Evolutionary conservation across 2,113 vertebrate species (phyloP), one percentile per base, ranked within the genome.

Genomic region (Poeciliopsis occidentalis): DNA sequence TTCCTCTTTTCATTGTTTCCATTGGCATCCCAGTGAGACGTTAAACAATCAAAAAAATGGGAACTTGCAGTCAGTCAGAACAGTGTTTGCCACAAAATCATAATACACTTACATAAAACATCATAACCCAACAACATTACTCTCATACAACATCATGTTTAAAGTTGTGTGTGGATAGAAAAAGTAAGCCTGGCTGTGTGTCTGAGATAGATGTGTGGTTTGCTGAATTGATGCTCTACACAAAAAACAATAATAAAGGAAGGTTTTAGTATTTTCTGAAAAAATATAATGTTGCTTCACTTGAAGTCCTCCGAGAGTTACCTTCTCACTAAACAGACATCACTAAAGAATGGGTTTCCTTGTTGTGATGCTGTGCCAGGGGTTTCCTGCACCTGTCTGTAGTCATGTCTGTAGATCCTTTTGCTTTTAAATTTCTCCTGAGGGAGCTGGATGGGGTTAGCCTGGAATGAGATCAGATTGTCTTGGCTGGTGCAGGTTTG

Each of bases 1-100:
- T 63, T 76, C 0, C 10, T 76, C 71, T 86, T 76, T 24, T 47
- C 71, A 34, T 73, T 75, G 31, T 76, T 73, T 66, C 10, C n/a
- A 39, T 62, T 80, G 34, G 79, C 47, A 37, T 34, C 29, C 27
- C 31, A 27, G 1, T 44, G 63, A 82, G 68, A 77, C 71, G 39
- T 1, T 62, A 19, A 69, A 41, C 4, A 82, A n/a, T 72, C 67
- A 60, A 34, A 29, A 29, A 63, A 57, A 34, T 41, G 15, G 63
- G 2, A 64, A 79, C 34, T 37, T 10, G 12, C 67, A 72, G 30
- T 85, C 51, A 60, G 24, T n/a, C 41, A 30, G 26, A 26, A 19
- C 15, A 27, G 0, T 37, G 54, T 60, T 51, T 69, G 32, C 31
- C 30, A 34, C 54, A 60, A 34, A 69, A 69, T 69, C 47, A 12